Percentiles rank a stretch among this genome's conserved stretches.
These are phyloP conservation scores for Babyrousa celebensis DNA, from an alignment of 2,797 vertebrate species.

Conservation along the genomic window DNA sequence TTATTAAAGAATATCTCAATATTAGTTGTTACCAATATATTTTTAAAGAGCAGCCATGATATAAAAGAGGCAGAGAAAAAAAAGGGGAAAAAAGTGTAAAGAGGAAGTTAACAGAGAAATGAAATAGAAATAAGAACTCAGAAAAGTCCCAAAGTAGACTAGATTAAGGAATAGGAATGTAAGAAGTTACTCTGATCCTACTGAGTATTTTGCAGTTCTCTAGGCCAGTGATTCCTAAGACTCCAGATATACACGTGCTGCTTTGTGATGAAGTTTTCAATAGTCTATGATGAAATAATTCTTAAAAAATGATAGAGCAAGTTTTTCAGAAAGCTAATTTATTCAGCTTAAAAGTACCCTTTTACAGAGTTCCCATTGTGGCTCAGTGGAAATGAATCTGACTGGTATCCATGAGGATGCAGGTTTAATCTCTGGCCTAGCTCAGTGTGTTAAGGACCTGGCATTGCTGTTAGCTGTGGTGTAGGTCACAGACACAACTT, in stretches of 20 bases:
- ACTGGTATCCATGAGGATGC: too few species aligned
- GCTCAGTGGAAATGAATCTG: too few species aligned
- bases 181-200: constrained; percentile 46
- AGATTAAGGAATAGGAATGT: constrained; percentile 5
- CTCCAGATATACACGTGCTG: neutral
- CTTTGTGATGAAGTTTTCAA: constrained; percentile 57
- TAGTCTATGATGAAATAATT: constrained; percentile 47
- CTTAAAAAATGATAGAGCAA: constrained; percentile 49
- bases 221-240: neutral
- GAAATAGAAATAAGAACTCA: neutral
- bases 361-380: neutral
- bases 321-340: constrained; percentile 65
- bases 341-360: constrained; percentile 49
- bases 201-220: neutral
- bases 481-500: too few species aligned
- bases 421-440: too few species aligned
- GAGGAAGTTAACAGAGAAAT: constrained; percentile 16
- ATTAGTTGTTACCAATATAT: constrained; percentile 23
- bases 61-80: neutral
- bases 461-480: too few species aligned
- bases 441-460: too few species aligned
- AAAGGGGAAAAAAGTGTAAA: neutral
- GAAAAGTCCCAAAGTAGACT: constrained; percentile 24
- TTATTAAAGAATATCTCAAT: constrained; percentile 43
- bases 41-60: constrained; percentile 51